These are phyloP conservation scores for Odocoileus virginianus DNA, from an alignment of 2,113 vertebrate genomes.

Conservation along the genomic window DNA sequence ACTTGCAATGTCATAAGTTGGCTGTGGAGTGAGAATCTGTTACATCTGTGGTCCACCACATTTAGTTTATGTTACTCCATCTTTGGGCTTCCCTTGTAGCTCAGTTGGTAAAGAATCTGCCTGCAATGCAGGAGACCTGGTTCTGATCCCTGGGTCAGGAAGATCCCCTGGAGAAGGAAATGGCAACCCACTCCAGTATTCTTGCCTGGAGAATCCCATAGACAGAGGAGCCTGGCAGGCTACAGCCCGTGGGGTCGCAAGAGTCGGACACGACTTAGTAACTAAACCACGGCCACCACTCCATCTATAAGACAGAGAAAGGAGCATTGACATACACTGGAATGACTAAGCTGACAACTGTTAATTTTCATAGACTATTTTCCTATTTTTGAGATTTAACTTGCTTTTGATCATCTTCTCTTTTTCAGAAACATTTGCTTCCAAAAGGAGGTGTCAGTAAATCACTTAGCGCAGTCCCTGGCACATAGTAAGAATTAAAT, in stretches of 20 bases:
- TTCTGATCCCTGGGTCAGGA: neutral
- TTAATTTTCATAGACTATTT: neutral
- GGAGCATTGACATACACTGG: neutral
- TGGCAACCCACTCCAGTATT: neutral
- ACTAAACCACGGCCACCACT: neutral
- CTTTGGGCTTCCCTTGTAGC: neutral
- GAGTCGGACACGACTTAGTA: neutral
- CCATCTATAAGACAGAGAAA: neutral
- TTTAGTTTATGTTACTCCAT: neutral
- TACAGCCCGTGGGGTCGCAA: rapidly evolving
- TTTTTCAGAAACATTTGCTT: neutral
- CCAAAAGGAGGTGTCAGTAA: neutral
- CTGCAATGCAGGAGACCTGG: neutral
- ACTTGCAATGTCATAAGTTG: neutral
- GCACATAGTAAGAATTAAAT: neutral
- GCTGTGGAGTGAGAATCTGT: neutral
- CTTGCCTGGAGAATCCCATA: neutral
- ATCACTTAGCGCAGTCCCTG: neutral
- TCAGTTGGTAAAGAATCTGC: neutral
- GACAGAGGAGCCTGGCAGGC: neutral
- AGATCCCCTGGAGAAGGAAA: neutral
- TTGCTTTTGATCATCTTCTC: neutral
- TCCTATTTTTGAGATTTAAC: neutral
- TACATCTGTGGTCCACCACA: neutral
- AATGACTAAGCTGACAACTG: neutral